phyloP scores from a whole-genome alignment of 2,113 vertebrate species.

The Dipodomys ordii region DNA sequence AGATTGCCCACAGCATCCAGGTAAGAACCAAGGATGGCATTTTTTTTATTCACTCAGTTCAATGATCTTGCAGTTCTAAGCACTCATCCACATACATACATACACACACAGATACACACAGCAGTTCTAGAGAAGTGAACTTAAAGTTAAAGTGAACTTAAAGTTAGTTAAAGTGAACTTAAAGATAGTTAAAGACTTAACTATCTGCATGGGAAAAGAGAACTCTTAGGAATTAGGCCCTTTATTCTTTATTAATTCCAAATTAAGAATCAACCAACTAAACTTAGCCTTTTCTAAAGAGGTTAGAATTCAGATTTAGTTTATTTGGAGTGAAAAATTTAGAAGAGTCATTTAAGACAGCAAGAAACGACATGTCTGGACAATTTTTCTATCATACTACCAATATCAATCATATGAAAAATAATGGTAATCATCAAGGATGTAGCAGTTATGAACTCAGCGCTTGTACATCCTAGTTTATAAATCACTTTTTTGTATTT shows the following conservation, averaged over 20 bases:
- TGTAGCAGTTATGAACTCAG: background rate
- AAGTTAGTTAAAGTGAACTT: no score
- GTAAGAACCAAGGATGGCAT: slow-evolving; percentile 70
- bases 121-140: background rate
- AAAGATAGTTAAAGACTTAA: background rate
- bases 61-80: background rate
- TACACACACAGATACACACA: background rate
- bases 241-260: background rate
- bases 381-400: no score
- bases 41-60: background rate
- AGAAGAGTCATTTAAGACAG: background rate
- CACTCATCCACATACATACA: accelerated
- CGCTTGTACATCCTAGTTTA: background rate
- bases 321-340: background rate
- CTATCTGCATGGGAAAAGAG: background rate
- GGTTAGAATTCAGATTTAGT: background rate
- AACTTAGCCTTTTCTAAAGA: background rate
- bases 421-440: background rate
- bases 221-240: background rate
- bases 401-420: background rate
- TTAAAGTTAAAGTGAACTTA: no score
- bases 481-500: background rate
- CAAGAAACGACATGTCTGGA: background rate
- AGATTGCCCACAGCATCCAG: slow-evolving; percentile 91
- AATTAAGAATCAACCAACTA: background rate